Evolutionary conservation across 2,888 invertebrate species (phyloP).

Genomic region (Sesamia inferens): DNA sequence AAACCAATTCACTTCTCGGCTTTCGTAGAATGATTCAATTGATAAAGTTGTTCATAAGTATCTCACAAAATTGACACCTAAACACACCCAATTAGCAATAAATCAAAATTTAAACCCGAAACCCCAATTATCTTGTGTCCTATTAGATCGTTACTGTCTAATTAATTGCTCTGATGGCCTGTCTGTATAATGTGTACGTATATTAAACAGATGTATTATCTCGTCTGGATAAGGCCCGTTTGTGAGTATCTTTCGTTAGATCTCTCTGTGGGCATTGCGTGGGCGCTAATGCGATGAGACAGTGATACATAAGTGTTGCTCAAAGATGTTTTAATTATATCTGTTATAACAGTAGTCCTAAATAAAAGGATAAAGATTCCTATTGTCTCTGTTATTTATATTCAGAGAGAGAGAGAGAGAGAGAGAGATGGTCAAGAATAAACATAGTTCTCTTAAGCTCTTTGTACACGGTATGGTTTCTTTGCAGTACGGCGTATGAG

Average conservation of each 20-base stretch:
- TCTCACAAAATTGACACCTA: constrained; percentile 40
- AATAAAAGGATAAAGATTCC: not conserved
- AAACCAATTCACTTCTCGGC: constrained; percentile 22
- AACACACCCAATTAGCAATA: constrained; percentile 61
- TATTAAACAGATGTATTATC: constrained; percentile 28
- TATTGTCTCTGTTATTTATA: not conserved
- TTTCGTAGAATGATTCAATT: constrained; percentile 32
- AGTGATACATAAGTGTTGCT: constrained; percentile 6
- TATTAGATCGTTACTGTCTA: constrained; percentile 60
- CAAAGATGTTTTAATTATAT: constrained; percentile 40
- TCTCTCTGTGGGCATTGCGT: constrained; percentile 25
- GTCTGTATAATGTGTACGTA: constrained; percentile 30
- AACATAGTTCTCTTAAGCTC: not conserved
- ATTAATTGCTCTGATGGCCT: constrained; percentile 55
- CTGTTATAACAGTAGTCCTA: not conserved
- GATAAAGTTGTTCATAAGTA: constrained; percentile 42
- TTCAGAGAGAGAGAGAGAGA: no score
- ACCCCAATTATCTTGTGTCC: constrained; percentile 58
- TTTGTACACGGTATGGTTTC: not conserved
- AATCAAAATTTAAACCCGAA: constrained; percentile 60
- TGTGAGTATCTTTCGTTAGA: constrained; percentile 20
- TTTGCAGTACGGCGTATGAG: not conserved
- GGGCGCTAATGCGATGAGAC: constrained; percentile 39
- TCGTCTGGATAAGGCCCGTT: constrained; percentile 19
- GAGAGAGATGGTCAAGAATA: not conserved